Percentiles rank a stretch among this genome's conserved stretches.
Conservation (phyloP, 2,797 vertebrate genomes). For the Malurus leucopterus region DNA sequence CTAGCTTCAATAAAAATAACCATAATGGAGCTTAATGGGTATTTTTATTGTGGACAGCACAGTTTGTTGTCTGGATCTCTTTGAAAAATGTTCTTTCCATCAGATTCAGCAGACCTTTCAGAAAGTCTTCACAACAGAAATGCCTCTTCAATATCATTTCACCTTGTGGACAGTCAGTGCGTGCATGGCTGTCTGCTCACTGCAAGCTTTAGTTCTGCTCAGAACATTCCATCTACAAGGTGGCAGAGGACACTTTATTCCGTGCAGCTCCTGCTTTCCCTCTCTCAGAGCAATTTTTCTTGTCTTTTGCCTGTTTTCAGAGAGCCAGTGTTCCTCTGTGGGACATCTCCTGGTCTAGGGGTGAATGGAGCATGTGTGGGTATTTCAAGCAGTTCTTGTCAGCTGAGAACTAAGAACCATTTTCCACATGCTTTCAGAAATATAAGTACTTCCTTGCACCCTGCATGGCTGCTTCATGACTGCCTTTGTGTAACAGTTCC, state of each 20-base stretch:
- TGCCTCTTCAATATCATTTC: slow-evolving; percentile 3
- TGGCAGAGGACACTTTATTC: background rate
- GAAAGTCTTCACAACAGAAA: slow-evolving; percentile 21
- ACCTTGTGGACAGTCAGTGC: background rate
- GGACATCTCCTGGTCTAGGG: background rate
- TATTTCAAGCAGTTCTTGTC: background rate
- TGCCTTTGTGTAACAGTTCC: background rate
- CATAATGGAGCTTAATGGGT: slow-evolving; percentile 41
- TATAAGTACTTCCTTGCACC: background rate
- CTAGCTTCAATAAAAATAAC: slow-evolving; percentile 49
- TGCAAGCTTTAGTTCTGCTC: background rate
- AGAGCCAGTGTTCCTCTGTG: background rate
- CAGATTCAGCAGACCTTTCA: background rate
- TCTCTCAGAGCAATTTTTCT: background rate
- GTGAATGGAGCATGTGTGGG: background rate
- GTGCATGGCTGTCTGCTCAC: background rate
- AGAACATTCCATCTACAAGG: background rate
- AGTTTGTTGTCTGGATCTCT: slow-evolving; percentile 41
- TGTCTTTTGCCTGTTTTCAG: background rate
- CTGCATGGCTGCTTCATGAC: background rate
- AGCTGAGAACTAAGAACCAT: background rate
- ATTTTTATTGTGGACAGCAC: slow-evolving; percentile 33
- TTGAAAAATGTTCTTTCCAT: slow-evolving; percentile 26
- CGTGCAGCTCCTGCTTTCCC: background rate
- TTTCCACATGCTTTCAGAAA: background rate